These are phyloP conservation scores for Agrenia bidenticulata DNA, from an alignment of 2,888 invertebrate species.

Conservation along the genomic window DNA sequence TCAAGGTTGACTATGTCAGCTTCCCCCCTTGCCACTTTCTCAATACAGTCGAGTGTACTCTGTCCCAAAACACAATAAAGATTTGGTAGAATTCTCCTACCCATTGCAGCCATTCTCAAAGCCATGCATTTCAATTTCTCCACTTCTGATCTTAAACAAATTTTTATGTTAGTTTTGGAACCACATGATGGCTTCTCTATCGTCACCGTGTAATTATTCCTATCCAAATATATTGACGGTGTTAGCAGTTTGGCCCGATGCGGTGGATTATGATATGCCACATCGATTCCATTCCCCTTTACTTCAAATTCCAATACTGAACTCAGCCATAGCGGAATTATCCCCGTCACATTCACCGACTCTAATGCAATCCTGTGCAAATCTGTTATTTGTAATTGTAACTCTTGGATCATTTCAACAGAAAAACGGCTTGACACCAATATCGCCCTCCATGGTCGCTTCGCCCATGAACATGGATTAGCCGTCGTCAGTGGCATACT, in stretches of 20 bases:
- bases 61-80: conserved; percentile 55
- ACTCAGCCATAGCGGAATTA: conserved; percentile 26
- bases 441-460: conserved; percentile 33
- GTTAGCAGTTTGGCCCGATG: conserved; percentile 32
- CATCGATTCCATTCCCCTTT: conserved; percentile 13
- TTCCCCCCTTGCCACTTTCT: conserved; percentile 61
- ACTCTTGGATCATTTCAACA: conserved; percentile 26
- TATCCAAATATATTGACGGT: conserved; percentile 31
- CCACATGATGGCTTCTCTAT: conserved; percentile 55
- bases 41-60: conserved; percentile 73
- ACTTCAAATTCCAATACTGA: conserved; percentile 30
- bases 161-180: conserved; percentile 56
- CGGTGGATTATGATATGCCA: conserved; percentile 23
- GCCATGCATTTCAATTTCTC: conserved; percentile 71
- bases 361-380: conserved; percentile 20
- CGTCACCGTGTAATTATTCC: conserved; percentile 53
- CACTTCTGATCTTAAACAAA: conserved; percentile 68
- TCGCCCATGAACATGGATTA: conserved; percentile 45
- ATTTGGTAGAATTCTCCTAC: conserved; percentile 72
- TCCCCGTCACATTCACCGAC: not conserved
- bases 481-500: conserved; percentile 29
- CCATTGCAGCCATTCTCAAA: conserved; percentile 69
- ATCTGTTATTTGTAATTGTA: conserved; percentile 32
- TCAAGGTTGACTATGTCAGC: conserved; percentile 65
- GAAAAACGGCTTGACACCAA: conserved; percentile 32